A percentile compares a stretch with the other conserved stretches of the same genome.
Conservation (phyloP, 2,888 invertebrate species). For the Caprella mutica region DNA sequence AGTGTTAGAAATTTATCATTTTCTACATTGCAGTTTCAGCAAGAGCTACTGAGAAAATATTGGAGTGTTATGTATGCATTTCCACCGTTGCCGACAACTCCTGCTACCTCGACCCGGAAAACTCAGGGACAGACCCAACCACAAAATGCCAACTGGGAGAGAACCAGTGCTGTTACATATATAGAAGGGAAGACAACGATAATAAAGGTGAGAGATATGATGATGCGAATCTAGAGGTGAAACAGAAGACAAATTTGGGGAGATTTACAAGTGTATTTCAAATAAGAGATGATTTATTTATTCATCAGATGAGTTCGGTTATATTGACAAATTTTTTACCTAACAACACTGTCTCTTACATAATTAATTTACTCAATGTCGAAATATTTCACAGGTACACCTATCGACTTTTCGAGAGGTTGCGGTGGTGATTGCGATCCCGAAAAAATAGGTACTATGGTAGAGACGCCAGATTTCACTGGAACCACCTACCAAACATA, state of each 20-base stretch:
- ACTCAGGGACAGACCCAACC: neutral
- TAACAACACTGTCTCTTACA: too few relatives aligned
- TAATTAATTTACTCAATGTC: too few relatives aligned
- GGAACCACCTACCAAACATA: neutral
- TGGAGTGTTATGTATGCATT: constrained; percentile 1
- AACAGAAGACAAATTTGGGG: too few relatives aligned
- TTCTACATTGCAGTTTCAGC: too few relatives aligned
- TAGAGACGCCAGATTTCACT: neutral
- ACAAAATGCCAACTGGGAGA: neutral
- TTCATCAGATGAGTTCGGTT: too few relatives aligned
- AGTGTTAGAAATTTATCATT: too few relatives aligned
- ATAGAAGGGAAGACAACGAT: neutral
- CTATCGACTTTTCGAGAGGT: neutral
- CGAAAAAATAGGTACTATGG: neutral
- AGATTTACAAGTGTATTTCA: too few relatives aligned
- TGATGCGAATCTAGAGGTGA: too few relatives aligned
- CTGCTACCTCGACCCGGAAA: neutral
- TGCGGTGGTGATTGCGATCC: neutral
- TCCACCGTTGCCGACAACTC: neutral
- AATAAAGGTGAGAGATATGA: neutral
- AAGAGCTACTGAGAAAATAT: neutral
- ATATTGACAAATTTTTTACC: too few relatives aligned
- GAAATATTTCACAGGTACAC: neutral
- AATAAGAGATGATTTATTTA: too few relatives aligned
- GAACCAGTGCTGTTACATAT: neutral